Conservation (phyloP, 92 coral and sea anemone genomes). For the Epizoanthus rinbou region DNA sequence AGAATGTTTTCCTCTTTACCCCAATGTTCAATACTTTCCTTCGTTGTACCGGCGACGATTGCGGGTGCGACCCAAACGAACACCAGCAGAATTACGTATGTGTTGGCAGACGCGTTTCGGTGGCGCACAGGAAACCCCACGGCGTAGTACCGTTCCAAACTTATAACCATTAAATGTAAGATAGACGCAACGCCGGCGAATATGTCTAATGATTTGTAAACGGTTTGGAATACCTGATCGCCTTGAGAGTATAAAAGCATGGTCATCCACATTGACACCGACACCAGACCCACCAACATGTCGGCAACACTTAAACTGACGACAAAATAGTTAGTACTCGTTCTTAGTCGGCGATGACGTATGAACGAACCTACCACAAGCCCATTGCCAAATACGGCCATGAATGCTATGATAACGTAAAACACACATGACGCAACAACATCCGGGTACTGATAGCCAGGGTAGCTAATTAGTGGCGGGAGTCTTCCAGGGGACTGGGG, state of each 20-base stretch:
- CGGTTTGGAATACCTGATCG: constrained; percentile 17
- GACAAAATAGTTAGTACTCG: constrained; percentile 84
- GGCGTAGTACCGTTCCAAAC: constrained; percentile 81
- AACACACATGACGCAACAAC: constrained; percentile 63
- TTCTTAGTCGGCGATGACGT: constrained; percentile 79
- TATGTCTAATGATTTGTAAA: constrained; percentile 62
- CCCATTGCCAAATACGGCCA: constrained; percentile 85
- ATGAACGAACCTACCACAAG: constrained; percentile 84
- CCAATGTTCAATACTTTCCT: constrained; percentile 33
- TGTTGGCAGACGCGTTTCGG: constrained; percentile 71
- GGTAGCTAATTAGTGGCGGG: constrained; percentile 54
- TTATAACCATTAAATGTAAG: constrained; percentile 79
- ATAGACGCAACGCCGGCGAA: constrained; percentile 83
- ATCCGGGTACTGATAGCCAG: constrained; percentile 22
- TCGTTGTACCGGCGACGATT: constrained; percentile 51
- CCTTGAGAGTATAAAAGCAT: constrained; percentile 48
- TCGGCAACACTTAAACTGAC: constrained; percentile 81
- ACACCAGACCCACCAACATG: constrained; percentile 70
- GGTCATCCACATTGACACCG: constrained; percentile 84
- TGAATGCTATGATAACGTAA: constrained; percentile 70
- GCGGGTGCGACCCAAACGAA: constrained; percentile 86
- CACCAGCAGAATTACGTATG: constrained; percentile 57
- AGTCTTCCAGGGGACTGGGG: constrained; percentile 25
- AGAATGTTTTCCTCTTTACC: constrained; percentile 65
- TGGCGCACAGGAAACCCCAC: constrained; percentile 83